Base-by-base conservation (phyloP, 64 coral and sea anemone species). In the Actinia equina region DNA sequence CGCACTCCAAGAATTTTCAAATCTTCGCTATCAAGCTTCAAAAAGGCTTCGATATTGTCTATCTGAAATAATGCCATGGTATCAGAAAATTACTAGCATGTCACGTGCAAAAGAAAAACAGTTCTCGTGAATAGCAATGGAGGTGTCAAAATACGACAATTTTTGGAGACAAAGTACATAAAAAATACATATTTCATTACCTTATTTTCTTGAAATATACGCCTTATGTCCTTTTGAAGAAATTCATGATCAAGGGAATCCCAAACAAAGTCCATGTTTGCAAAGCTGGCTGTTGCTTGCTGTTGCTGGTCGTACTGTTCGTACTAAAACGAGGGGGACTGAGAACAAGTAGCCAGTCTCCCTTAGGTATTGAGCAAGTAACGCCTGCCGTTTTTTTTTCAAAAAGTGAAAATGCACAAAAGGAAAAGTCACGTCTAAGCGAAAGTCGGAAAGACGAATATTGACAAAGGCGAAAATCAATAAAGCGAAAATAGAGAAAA, bases 321-420 rank as follows among this genome's bases (percentile, higher is more conserved):
- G 3, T 77, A 77, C 71, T 77, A 77, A 77, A 77, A 77, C 71
- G 71, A 77, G 71, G 71, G 37, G 22, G 71, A 78, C 76, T 78
- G 76, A 41, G 26, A 78, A 78, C 27, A 78, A 44, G 76, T 43
- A 78, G 44, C 43, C 76, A 78, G 76, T 44, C 76, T 78, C 37
- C 3, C 76, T 37, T 78, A 78, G 76, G 76, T 78, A 78, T 43
- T 78, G n/a, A 30, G 27, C 76, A 37, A 78, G 76, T 78, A 78
- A 78, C 76, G 76, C 76, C 30, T 78, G 76, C 26, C 76, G 30
- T 1, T 78, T 78, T 78, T 78, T 78, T 65, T 65, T 78, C 76
- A 78, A 78, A 78, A 78, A 78, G 76, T 78, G 76, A 78, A 78
- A 78, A 44, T 78, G 43, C 30, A 16, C 76, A 45, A 78, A 78